Percentiles rank a stretch among this genome's conserved stretches.
Conservation (phyloP, 2,888 invertebrate species). For the Petrolisthes manimaculis region DNA sequence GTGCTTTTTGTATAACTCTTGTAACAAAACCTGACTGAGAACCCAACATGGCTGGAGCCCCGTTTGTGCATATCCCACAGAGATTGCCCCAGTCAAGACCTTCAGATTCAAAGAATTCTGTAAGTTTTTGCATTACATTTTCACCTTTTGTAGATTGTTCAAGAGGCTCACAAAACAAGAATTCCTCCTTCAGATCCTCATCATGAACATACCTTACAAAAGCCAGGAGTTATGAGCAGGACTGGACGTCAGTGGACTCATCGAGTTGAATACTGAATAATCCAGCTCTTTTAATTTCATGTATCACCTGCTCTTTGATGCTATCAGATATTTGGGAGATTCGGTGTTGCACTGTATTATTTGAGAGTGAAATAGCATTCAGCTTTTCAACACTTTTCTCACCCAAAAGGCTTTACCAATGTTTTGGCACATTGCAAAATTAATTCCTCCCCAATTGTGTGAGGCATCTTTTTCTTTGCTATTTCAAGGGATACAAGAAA, state of each 20-base stretch:
- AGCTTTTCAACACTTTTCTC: constrained; percentile 44
- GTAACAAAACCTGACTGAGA: constrained; percentile 46
- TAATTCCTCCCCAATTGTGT: constrained; percentile 45
- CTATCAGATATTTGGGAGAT: constrained; percentile 35
- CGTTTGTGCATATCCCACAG: constrained; percentile 34
- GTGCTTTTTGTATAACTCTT: constrained; percentile 43
- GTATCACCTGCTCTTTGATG: constrained; percentile 42
- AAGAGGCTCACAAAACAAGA: constrained; percentile 40
- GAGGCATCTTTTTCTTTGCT: constrained; percentile 47
- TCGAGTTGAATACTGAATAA: constrained; percentile 41
- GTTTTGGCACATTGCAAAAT: constrained; percentile 38
- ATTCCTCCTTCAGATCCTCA: constrained; percentile 44
- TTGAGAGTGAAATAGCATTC: constrained; percentile 50
- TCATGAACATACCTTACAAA: constrained; percentile 46
- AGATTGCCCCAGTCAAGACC: constrained; percentile 44
- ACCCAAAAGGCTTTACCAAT: constrained; percentile 46
- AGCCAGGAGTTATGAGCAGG: constrained; percentile 39
- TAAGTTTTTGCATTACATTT: constrained; percentile 45
- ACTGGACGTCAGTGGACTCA: constrained; percentile 50
- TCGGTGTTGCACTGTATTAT: constrained; percentile 38
- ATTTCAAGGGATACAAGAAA: constrained; percentile 43
- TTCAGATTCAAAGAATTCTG: constrained; percentile 48
- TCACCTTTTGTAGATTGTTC: constrained; percentile 37
- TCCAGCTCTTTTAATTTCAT: constrained; percentile 33
- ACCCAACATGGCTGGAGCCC: constrained; percentile 44